These are phyloP conservation scores for Vidua chalybeata DNA, from an alignment of 2,113 vertebrate species.

Conservation along the genomic window DNA sequence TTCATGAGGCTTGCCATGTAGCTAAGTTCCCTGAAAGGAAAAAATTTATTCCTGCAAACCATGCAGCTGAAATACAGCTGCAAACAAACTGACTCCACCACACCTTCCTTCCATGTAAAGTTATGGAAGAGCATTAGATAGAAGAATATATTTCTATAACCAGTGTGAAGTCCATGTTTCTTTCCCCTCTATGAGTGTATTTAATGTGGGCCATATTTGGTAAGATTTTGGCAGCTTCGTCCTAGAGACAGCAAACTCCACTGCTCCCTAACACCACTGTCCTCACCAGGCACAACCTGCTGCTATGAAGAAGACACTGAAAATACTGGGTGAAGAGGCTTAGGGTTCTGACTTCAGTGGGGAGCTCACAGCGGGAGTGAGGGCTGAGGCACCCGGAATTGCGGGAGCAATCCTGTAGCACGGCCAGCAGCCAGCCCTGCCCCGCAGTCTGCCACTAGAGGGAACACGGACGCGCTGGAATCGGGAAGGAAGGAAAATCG, in stretches of 20 bases:
- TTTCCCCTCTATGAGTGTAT: not conserved
- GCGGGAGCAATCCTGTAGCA: not conserved
- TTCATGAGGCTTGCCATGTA: not conserved
- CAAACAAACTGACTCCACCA: not conserved
- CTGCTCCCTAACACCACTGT: not conserved
- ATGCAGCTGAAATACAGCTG: not conserved
- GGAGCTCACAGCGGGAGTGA: rapidly evolving
- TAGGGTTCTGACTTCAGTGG: not conserved
- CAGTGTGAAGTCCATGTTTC: rapidly evolving
- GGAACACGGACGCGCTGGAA: not conserved
- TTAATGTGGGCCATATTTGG: not conserved
- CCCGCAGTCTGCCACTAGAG: not conserved
- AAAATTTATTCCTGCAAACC: not conserved
- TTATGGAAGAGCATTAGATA: not conserved
- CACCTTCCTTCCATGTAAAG: not conserved
- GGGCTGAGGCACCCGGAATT: not conserved
- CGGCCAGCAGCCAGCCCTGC: not conserved
- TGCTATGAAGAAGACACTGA: not conserved
- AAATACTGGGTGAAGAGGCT: not conserved
- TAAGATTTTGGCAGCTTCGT: not conserved
- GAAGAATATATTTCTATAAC: not conserved
- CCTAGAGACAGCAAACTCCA: not conserved
- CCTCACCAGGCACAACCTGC: not conserved
- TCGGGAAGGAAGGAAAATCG: rapidly evolving
- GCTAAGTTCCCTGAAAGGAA: not conserved